Evolutionary conservation across 2,113 vertebrate species (phyloP).

Genomic region (Bettongia penicillata): DNA sequence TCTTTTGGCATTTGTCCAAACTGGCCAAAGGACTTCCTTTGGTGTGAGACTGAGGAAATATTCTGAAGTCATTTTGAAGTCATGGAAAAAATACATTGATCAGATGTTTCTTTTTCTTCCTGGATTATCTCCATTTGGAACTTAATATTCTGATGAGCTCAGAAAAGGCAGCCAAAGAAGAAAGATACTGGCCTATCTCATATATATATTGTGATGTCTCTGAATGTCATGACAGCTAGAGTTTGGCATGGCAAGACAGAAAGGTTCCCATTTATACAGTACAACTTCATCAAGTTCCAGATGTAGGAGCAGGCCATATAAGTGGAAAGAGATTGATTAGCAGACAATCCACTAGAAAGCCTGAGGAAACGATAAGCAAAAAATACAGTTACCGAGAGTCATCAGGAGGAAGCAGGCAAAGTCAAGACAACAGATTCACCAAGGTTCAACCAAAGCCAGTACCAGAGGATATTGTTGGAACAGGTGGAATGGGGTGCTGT

Average conservation of each 20-base stretch:
- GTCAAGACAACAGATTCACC: too few species aligned
- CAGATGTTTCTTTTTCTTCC: not conserved
- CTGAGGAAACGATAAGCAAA: not conserved
- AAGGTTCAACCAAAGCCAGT: too few species aligned
- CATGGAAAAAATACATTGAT: not conserved
- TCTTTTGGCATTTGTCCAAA: not conserved
- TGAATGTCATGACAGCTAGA: not conserved
- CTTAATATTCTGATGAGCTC: not conserved
- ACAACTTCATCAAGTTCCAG: not conserved
- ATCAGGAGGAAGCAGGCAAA: not conserved
- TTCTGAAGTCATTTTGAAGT: not conserved
- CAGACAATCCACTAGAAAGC: not conserved
- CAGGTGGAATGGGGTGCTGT: too few species aligned
- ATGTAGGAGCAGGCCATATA: not conserved
- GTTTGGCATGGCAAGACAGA: not conserved
- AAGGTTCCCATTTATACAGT: not conserved
- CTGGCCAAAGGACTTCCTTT: not conserved
- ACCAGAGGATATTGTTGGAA: too few species aligned
- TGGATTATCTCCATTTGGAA: not conserved
- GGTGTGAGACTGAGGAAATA: not conserved
- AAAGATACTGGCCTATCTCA: not conserved
- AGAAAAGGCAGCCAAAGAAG: not conserved
- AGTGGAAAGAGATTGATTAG: not conserved
- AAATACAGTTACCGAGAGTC: not conserved
- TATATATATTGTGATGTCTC: not conserved